Conservation (phyloP, 2,888 invertebrate species). For the Eristalis intricaria region DNA sequence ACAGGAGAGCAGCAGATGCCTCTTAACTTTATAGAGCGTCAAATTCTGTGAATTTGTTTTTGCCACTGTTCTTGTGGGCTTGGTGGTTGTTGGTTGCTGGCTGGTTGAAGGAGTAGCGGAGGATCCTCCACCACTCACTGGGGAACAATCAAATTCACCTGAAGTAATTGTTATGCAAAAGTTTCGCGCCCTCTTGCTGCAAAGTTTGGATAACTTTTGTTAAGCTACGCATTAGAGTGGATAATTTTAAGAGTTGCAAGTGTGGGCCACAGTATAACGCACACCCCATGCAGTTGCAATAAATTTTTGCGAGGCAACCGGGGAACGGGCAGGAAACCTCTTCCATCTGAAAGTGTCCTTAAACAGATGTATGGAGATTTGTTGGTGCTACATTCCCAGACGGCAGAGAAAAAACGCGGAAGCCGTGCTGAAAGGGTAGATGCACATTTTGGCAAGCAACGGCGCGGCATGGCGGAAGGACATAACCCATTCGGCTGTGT, state of each 20-base stretch:
- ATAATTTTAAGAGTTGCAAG: slow-evolving; percentile 52
- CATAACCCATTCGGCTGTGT: not conserved
- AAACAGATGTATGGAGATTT: not conserved
- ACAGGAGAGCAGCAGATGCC: slow-evolving; percentile 67
- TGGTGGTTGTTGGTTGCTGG: slow-evolving; percentile 3
- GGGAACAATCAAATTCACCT: slow-evolving; percentile 72
- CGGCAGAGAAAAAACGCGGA: not conserved
- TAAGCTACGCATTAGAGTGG: slow-evolving; percentile 54
- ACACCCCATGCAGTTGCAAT: slow-evolving; percentile 23
- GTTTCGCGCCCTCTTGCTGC: slow-evolving; percentile 51
- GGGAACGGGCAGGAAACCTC: not conserved
- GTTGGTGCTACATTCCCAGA: not conserved
- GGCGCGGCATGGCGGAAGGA: not conserved
- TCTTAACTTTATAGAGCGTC: slow-evolving; percentile 69
- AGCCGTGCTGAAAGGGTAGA: not conserved
- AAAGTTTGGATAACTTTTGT: slow-evolving; percentile 60
- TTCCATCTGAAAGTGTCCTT: not conserved
- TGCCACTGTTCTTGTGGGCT: slow-evolving; percentile 48
- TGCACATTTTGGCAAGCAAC: slow-evolving; percentile 10
- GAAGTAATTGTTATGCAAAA: slow-evolving; percentile 70
- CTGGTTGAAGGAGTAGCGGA: not conserved
- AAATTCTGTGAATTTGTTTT: slow-evolving; percentile 59
- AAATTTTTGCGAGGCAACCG: not conserved
- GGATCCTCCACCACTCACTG: slow-evolving; percentile 48
- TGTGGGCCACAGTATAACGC: slow-evolving; percentile 1